A percentile compares a stretch with the other conserved stretches of the same genome.
Conservation (phyloP, 2,888 invertebrate genomes). For the Andricus curvator region DNA sequence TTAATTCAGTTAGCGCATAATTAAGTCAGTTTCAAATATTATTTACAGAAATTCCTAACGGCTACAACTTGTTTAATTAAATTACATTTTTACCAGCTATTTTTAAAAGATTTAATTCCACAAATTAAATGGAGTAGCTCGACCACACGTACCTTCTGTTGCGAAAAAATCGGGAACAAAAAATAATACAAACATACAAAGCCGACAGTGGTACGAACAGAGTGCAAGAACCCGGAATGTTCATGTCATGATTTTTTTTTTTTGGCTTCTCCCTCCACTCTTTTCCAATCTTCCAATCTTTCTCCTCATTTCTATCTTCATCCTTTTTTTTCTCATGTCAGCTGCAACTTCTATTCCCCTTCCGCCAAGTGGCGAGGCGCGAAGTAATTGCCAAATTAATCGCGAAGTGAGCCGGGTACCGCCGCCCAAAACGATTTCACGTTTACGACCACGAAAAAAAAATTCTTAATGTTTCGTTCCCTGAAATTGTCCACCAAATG, state of each 20-base stretch:
- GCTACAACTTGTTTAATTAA: not conserved
- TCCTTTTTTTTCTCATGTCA: not conserved
- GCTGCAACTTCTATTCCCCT: slow-evolving; percentile 10
- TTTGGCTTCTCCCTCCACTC: not conserved
- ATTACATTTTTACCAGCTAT: not conserved
- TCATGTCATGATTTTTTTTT: slow-evolving; percentile 25
- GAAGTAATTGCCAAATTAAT: slow-evolving; percentile 41
- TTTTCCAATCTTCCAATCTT: slow-evolving; percentile 4
- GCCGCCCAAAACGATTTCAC: slow-evolving; percentile 39
- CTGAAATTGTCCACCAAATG: slow-evolving; percentile 35
- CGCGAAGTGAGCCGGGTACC: slow-evolving; percentile 27
- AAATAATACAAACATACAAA: not conserved
- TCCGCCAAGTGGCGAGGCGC: slow-evolving; percentile 36
- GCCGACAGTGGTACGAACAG: not conserved
- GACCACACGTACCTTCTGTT: not conserved
- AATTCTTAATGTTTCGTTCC: slow-evolving; percentile 21
- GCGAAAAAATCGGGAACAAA: not conserved
- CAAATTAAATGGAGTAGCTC: not conserved
- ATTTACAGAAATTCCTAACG: too few species aligned
- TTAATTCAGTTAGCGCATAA: too few species aligned
- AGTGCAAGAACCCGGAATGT: slow-evolving; percentile 20
- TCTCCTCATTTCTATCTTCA: not conserved
- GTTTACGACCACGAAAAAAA: slow-evolving; percentile 21
- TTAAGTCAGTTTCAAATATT: too few species aligned
- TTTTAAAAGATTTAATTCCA: not conserved